These are phyloP conservation scores for Lepidurus apus DNA, from an alignment of 1,140 invertebrate species.

Conservation along the genomic window DNA sequence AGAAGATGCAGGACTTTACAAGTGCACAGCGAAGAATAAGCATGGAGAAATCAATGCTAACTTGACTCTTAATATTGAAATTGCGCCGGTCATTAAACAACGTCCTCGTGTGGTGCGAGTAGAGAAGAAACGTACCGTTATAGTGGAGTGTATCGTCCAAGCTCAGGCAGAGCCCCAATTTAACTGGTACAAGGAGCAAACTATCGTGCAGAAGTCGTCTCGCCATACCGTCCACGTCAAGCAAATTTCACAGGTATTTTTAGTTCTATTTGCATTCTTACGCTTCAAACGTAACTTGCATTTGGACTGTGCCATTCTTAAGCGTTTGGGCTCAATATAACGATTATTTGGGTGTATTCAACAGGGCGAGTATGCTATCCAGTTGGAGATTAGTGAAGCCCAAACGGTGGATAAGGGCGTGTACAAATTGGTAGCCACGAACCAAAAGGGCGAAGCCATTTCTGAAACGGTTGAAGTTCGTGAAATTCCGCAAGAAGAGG, in stretches of 20 bases:
- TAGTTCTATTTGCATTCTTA: neutral
- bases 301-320: neutral
- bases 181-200: constrained; percentile 81
- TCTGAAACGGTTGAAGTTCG: constrained; percentile 82
- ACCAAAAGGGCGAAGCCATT: constrained; percentile 85
- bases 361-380: constrained; percentile 78
- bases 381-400: constrained; percentile 77
- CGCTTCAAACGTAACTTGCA: neutral
- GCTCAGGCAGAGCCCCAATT: constrained; percentile 81
- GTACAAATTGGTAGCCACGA: constrained; percentile 85
- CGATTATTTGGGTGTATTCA: constrained; percentile 38
- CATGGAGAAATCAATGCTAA: constrained; percentile 95
- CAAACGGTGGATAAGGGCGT: constrained; percentile 72
- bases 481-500: constrained; percentile 66
- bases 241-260: constrained; percentile 63
- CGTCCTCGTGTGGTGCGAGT: constrained; percentile 83
- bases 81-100: constrained; percentile 88
- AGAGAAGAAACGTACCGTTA: constrained; percentile 79
- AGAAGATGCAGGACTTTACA: constrained; percentile 94
- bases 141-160: constrained; percentile 82
- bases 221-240: constrained; percentile 69
- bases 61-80: constrained; percentile 94
- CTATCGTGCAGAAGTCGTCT: constrained; percentile 66
- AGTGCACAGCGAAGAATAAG: constrained; percentile 94
- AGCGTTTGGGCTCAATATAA: neutral